Base-by-base conservation (phyloP, 1,140 invertebrate genomes). In the Steinernema feltiae region DNA sequence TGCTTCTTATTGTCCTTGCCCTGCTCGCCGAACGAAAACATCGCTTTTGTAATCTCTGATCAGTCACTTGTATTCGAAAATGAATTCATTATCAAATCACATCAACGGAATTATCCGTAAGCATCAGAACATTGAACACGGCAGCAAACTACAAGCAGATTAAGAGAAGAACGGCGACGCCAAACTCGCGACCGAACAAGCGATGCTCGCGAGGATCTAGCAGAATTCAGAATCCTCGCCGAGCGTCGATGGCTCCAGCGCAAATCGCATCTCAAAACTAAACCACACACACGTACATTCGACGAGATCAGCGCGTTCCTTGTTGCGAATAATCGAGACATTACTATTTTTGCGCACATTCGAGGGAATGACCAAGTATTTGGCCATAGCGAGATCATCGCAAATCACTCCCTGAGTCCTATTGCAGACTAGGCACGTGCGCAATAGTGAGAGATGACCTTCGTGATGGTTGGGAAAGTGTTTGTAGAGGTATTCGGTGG, bases 391-490 rank as follows among this genome's bases (percentile, higher is more conserved):
- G 17, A 99, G 89, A 88, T 99, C 97, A 87, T 98, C 94, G 87
- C 95, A 98, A 0, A 99, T 95, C 69, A 97, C 92, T 0, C 95
- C 91, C 89, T 99, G 97, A 0, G 96, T 99, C 82, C 93, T 91
- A 86, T 97, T 97, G 86, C 96, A 97, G 0, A 97, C 95, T 69
- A 97, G 87, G 32, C 94, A 97, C 84, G 94, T 96, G 72, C 97
- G 90, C 0, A 99, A 88, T 15, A 98, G 87, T 7, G 96, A 98
- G 73, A 99, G 89, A 90, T 99, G 97, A 1, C 97, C 97, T 89
- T 99, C 97, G 84, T 99, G 96, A 90, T 99, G 97, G 82, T 97
- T 93, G 0, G 97, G 97, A 87, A 98, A 99, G 89, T 92, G 93
- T 24, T 73, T 73, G 85, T 98, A 99, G 0, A 99, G 89, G 87